Base-by-base conservation (phyloP, 2,888 invertebrate species). In the Xestia sexstrigata region DNA sequence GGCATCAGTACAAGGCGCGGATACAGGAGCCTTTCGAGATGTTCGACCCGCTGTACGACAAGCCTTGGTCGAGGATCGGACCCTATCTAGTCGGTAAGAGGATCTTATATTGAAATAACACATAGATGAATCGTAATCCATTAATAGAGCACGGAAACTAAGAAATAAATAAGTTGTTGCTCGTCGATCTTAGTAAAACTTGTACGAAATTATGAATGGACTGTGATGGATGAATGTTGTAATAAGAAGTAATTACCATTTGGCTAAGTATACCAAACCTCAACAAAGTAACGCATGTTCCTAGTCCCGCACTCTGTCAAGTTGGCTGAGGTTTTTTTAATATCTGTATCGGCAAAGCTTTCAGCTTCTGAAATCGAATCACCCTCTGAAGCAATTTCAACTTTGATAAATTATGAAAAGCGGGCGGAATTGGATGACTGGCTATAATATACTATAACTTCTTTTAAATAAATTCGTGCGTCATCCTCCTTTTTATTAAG, bases 21-120 rank as follows among this genome's bases (percentile, higher is more conserved):
- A 98, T 98, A 78, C 97, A 98, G 87, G 97, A 98, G 90, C 98
- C 98, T 1, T 98, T 98, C 89, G 98, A 98, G 85, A 97, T 98
- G 90, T 98, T 98, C 93, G 98, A 98, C 93, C 97, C 98, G 84
- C 95, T 98, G 13, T 98, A 98, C 92, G 98, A 98, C 93, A 98
- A 98, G 90, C 98, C 98, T 15, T 98, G 98, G 98, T 97, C 98
- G 82, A 97, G 98, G 89, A 97, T 98, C 42, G 98, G 98, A 15
- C 98, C 98, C 17, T 98, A 98, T 93, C 97, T 98, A 90, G 96
- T 98, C 70, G 98, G 98, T 97, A 93, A 96, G 96, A 89, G 47
- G 35, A 81, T 47, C 62, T 13, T 30, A 71, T 35, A 66, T 62
- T 71, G 6, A 69, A 30, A 66, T 74, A 71, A 63, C 26, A 74